Percentiles rank a stretch among this genome's conserved stretches.
phyloP scores from a whole-genome alignment of 1,140 invertebrate species.

The Diachasmimorpha longicaudata region DNA sequence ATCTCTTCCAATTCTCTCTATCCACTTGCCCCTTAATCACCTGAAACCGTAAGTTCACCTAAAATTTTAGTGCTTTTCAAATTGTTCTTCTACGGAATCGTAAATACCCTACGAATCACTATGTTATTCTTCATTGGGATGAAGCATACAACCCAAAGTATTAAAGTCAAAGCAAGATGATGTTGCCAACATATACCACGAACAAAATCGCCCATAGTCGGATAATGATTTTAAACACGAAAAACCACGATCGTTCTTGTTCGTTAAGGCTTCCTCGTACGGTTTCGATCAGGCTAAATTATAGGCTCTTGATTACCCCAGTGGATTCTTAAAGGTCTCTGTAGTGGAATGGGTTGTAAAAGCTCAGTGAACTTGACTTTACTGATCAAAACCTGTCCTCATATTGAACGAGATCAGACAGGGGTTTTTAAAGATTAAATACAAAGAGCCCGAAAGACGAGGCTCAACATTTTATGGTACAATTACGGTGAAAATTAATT shows the following conservation, averaged over 20 bases:
- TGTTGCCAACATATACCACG: neutral
- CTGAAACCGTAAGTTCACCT: neutral
- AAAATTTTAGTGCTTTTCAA: slow-evolving; percentile 54
- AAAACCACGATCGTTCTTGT: slow-evolving; percentile 61
- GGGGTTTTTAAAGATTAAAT: neutral
- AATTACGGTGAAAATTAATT: neutral
- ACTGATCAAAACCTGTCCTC: slow-evolving; percentile 9
- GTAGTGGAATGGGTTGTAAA: slow-evolving; percentile 17
- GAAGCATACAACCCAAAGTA: neutral
- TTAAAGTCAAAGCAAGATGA: neutral
- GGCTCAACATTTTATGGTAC: neutral
- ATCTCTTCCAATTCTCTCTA: neutral
- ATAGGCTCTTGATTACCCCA: slow-evolving; percentile 61
- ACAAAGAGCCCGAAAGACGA: neutral
- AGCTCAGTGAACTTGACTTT: slow-evolving; percentile 25
- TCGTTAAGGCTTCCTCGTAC: slow-evolving; percentile 50
- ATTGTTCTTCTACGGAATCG: slow-evolving; percentile 58
- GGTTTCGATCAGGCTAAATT: slow-evolving; percentile 63
- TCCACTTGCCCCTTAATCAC: neutral
- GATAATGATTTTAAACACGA: slow-evolving; percentile 61
- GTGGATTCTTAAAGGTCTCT: slow-evolving; percentile 1
- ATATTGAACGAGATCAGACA: slow-evolving; percentile 19
- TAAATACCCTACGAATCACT: slow-evolving; percentile 45
- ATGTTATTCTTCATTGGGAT: neutral
- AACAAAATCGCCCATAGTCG: neutral